Evolutionary conservation across 2,797 vertebrate species (phyloP).

Genomic region (Acestrorhynchus altus): DNA sequence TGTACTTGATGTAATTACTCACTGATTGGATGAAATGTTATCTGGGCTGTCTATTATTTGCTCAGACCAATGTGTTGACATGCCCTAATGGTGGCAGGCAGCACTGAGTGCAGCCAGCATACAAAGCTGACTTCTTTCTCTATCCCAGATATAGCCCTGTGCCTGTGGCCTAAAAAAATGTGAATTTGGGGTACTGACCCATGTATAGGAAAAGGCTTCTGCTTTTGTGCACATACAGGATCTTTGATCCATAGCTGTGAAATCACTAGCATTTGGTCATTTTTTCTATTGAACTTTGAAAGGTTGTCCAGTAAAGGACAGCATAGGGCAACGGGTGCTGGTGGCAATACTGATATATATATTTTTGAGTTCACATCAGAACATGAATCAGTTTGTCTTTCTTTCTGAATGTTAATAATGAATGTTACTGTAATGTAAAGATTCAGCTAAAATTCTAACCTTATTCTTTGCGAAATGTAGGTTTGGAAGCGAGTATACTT

Average conservation of each 20-base stretch:
- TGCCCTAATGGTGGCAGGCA: slow-evolving; percentile 19
- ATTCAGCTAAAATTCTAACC: no score
- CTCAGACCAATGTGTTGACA: slow-evolving; percentile 42
- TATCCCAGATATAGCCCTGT: slow-evolving; percentile 7
- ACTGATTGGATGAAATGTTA: slow-evolving; percentile 74
- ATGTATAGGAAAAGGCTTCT: background rate
- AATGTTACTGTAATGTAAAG: no score
- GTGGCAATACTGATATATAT: background rate
- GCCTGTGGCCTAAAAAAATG: slow-evolving; percentile 16
- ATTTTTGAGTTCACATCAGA: background rate
- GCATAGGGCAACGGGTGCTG: background rate
- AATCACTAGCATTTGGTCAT: slow-evolving; percentile 3
- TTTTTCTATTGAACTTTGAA: slow-evolving; percentile 20
- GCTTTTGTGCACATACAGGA: slow-evolving; percentile 1
- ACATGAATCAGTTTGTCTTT: background rate
- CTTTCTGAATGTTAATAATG: background rate
- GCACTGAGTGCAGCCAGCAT: slow-evolving; percentile 14
- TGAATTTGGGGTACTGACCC: slow-evolving; percentile 23
- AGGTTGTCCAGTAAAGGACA: slow-evolving; percentile 16
- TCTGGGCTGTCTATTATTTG: slow-evolving; percentile 54
- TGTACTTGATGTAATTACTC: slow-evolving; percentile 76
- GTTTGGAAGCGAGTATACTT: no score
- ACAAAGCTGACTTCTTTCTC: slow-evolving; percentile 13
- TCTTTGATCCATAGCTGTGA: slow-evolving; percentile 27
- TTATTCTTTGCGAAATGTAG: background rate